A percentile compares a stretch with the other conserved stretches of the same genome.
These are phyloP conservation scores for Caerostris darwini DNA, from an alignment of 1,140 invertebrate species.

Conservation along the genomic window DNA sequence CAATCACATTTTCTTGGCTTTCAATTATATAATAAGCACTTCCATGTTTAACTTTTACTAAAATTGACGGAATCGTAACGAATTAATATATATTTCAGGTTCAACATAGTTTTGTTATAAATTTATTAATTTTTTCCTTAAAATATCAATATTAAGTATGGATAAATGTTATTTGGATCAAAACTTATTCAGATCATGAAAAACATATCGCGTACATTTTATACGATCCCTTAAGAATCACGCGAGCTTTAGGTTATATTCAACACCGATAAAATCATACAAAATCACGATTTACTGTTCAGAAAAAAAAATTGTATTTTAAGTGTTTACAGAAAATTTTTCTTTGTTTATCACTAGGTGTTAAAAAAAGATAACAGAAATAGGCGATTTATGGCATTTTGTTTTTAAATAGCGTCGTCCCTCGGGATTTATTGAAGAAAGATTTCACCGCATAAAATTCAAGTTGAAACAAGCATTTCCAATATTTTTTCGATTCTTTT, in stretches of 20 bases:
- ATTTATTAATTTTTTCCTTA: too few species aligned
- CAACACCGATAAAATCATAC: neutral
- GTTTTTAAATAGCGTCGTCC: neutral
- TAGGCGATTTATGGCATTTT: neutral
- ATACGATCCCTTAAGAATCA: neutral
- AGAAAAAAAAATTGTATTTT: neutral
- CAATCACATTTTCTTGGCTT: too few species aligned
- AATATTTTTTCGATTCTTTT: slow-evolving; percentile 37
- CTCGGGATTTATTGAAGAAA: slow-evolving; percentile 55
- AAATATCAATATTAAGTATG: too few species aligned
- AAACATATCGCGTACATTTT: too few species aligned
- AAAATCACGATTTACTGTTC: neutral
- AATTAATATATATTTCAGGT: too few species aligned
- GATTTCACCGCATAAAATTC: slow-evolving; percentile 34
- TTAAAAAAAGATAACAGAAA: slow-evolving; percentile 36
- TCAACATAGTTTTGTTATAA: too few species aligned
- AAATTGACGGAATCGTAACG: too few species aligned
- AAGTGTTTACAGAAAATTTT: neutral
- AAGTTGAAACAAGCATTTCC: slow-evolving; percentile 5
- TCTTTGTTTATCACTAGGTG: neutral
- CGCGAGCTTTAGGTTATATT: neutral
- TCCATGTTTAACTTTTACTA: too few species aligned
- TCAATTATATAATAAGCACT: too few species aligned
- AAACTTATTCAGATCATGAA: too few species aligned
- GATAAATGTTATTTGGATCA: too few species aligned